These are phyloP conservation scores for Calliphora vicina DNA, from an alignment of 1,140 invertebrate species.

Conservation along the genomic window DNA sequence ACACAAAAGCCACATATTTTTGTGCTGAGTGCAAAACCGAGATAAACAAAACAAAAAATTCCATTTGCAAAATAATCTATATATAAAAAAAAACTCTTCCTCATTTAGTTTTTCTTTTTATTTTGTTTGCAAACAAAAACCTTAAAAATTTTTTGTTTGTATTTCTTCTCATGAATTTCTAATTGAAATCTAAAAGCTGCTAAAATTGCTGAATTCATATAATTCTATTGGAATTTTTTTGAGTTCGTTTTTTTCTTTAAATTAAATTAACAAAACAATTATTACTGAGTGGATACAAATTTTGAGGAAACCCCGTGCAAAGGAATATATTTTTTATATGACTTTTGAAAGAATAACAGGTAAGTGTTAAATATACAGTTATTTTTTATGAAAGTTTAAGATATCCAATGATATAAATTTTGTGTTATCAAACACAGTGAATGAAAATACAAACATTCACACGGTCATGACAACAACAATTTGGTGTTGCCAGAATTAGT, in stretches of 20 bases:
- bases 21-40: neutral
- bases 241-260: neutral
- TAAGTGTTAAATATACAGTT: slow-evolving; percentile 45
- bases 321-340: slow-evolving; percentile 63
- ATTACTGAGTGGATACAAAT: slow-evolving; percentile 49
- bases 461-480: too few species aligned
- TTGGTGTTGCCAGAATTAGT: too few species aligned
- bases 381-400: too few species aligned
- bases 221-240: neutral
- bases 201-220: neutral
- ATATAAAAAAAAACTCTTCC: neutral
- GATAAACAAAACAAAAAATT: neutral
- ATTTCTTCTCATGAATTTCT: neutral
- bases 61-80: neutral
- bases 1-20: neutral
- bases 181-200: too few species aligned
- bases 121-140: neutral
- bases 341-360: slow-evolving; percentile 63
- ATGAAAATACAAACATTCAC: neutral
- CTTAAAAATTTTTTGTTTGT: neutral
- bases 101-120: neutral
- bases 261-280: too few species aligned
- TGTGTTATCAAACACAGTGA: neutral
- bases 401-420: too few species aligned
- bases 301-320: slow-evolving; percentile 61